Evolutionary conservation across 2,113 vertebrate genomes (phyloP), one percentile per base, ranked within the genome.

Genomic region (Picathartes gymnocephalus): DNA sequence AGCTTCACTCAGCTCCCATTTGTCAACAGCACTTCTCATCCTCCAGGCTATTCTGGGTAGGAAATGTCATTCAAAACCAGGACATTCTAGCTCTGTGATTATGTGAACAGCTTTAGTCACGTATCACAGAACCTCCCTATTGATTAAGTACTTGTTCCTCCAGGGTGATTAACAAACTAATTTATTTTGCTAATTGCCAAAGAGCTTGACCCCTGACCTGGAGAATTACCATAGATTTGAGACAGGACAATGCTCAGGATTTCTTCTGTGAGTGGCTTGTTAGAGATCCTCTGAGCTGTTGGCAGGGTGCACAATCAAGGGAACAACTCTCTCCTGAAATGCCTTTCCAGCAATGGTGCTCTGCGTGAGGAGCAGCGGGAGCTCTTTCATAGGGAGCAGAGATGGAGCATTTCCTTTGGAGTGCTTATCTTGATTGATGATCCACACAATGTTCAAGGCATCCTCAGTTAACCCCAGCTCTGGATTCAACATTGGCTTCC

Each of bases 11-110:
- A n/a, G 18, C 54, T 85, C 28, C 81, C 78, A 62, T 82, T 95
- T 96, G 84, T 80, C 93, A 95, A 82, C 58, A 91, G 54, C 58
- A n/a, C 21, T 93, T 92, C 62, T 93, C 48, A 91, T 90, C 74
- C 91, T 95, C 30, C 39, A 73, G 94, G 91, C 91, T 94, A 40
- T 94, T 95, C 85, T 89, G 62, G 31, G 70, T 87, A 77, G 48
- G 66, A 82, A 86, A 78, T 88, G 66, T 91, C 89, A 88, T 87
- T 96, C 82, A 94, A 92, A 95, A 90, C 3, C 81, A 70, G 74
- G 78, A 80, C 91, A 62, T 66, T 90, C 66, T 56, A 80, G 47
- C 66, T 80, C 40, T 66, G 33, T 58, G 87, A 77, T 91, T 87
- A 42, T 62, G 27, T 66, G 84, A 70, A 47, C 54, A 80, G 73